A percentile compares a stretch with the other conserved stretches of the same genome.
Evolutionary conservation across 2,797 vertebrate genomes (phyloP).

Genomic region (Callimico goeldii): DNA sequence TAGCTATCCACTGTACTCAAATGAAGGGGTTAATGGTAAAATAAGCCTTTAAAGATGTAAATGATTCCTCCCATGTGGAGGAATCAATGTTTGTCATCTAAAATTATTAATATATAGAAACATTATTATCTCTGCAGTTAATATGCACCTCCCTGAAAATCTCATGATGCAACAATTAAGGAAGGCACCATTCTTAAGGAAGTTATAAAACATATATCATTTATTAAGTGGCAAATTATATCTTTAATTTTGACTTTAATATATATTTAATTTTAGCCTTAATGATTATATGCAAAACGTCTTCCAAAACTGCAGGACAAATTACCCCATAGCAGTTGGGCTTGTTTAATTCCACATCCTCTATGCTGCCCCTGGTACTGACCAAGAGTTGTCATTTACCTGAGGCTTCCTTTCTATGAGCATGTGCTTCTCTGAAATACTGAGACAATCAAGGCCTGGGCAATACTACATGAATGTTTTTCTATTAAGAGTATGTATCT

Average conservation of each 20-base stretch:
- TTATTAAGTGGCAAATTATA: conserved; percentile 83
- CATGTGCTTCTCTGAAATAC: conserved; percentile 60
- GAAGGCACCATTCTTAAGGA: conserved; percentile 80
- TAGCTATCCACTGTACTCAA: conserved; percentile 71
- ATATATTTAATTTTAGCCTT: conserved; percentile 83
- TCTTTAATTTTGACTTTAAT: conserved; percentile 83
- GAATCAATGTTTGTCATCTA: conserved; percentile 85
- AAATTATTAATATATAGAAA: conserved; percentile 87
- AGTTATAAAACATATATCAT: conserved; percentile 80
- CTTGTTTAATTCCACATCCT: not conserved
- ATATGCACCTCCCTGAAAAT: conserved; percentile 83
- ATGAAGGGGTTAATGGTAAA: conserved; percentile 83
- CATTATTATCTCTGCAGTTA: conserved; percentile 85
- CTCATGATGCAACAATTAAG: conserved; percentile 82
- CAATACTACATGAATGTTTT: not conserved
- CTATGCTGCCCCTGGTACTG: not conserved
- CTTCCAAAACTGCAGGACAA: conserved; percentile 79
- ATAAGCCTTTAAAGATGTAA: conserved; percentile 81
- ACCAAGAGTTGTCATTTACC: conserved; percentile 58
- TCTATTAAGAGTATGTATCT: not conserved
- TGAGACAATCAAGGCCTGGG: conserved; percentile 57
- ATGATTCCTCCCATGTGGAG: conserved; percentile 81
- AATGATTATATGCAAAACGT: conserved; percentile 79
- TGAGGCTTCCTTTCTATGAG: conserved; percentile 56
- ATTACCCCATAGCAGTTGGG: conserved; percentile 53